phyloP scores from a whole-genome alignment of 1,140 invertebrate species.

The Lucilia cuprina region DNA sequence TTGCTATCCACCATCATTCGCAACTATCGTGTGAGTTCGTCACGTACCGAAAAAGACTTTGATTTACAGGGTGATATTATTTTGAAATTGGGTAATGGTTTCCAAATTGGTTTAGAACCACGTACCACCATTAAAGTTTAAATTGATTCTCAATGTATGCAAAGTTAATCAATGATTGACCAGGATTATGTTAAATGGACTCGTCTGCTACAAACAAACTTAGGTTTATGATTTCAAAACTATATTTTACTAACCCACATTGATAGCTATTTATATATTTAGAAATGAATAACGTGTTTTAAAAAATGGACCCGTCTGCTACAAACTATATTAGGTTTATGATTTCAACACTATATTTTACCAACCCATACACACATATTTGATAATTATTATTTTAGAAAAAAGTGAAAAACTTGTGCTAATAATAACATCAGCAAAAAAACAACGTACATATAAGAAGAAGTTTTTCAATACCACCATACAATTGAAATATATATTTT shows the following conservation, averaged over 20 bases:
- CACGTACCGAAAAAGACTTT: slow-evolving; percentile 61
- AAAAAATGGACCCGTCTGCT: background rate
- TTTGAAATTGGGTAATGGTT: slow-evolving; percentile 62
- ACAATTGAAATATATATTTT: background rate
- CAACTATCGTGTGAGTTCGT: slow-evolving; percentile 66
- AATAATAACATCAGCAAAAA: background rate
- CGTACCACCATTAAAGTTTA: background rate
- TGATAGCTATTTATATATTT: no score
- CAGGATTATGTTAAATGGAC: background rate
- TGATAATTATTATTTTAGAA: background rate
- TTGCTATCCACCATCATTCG: slow-evolving; percentile 69
- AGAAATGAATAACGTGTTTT: background rate
- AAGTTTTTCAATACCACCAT: background rate
- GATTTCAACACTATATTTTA: background rate
- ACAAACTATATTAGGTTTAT: background rate
- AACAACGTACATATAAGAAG: background rate
- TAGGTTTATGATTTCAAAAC: background rate
- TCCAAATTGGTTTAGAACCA: slow-evolving; percentile 36
- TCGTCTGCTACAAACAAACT: background rate
- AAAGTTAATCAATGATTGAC: background rate
- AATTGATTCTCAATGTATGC: background rate
- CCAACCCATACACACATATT: background rate
- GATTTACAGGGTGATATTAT: slow-evolving; percentile 64
- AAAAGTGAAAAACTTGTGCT: background rate
- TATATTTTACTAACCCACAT: background rate